phyloP scores from a whole-genome alignment of 2,113 vertebrate genomes.

The Dasyurus viverrinus region DNA sequence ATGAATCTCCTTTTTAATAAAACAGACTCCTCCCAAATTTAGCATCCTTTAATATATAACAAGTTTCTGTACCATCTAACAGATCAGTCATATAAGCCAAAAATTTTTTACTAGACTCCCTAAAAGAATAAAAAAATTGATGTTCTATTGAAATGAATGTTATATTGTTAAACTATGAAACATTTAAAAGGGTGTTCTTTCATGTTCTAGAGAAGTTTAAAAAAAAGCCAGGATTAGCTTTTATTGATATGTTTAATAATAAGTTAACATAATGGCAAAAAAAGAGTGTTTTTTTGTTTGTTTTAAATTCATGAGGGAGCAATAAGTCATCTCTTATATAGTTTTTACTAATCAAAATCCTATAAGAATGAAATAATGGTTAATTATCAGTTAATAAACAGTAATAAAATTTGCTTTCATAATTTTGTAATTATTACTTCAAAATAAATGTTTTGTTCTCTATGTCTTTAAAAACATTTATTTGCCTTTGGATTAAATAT shows the following conservation, averaged over 20 bases:
- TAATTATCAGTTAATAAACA: conserved; percentile 12
- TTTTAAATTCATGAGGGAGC: not conserved
- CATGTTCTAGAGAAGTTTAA: not conserved
- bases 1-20: not conserved
- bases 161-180: not conserved
- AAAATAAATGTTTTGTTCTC: conserved; percentile 63
- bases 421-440: conserved; percentile 62
- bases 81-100: not conserved
- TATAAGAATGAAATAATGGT: conserved; percentile 36
- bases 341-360: conserved; percentile 49
- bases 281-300: not conserved
- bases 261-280: not conserved
- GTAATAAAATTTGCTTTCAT: conserved; percentile 26
- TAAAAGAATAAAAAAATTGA: not conserved
- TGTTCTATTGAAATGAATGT: not conserved
- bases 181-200: not conserved
- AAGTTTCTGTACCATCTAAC: not conserved
- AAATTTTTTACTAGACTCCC: not conserved
- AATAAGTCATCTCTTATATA: not conserved
- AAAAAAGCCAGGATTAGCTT: not conserved
- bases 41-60: not conserved
- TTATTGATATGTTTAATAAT: not conserved
- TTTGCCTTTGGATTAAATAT: conserved; percentile 77
- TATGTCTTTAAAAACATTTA: conserved; percentile 57
- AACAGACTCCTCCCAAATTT: not conserved